phyloP scores from a whole-genome alignment of 2,888 invertebrate species.

The Drosophila demipolita region DNA sequence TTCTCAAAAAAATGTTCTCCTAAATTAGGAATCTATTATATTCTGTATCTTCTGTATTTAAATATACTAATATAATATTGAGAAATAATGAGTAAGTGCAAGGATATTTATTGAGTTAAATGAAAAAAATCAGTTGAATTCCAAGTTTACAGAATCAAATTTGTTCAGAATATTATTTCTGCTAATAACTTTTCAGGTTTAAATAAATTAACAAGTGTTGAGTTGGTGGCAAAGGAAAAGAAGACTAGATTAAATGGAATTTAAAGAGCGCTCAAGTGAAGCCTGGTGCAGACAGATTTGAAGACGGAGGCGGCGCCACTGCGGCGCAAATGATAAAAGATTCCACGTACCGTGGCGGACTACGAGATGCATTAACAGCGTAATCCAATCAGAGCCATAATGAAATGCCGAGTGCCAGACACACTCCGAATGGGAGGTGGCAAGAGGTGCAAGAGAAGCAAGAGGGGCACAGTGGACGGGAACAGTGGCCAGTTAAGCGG shows the following conservation, averaged over 20 bases:
- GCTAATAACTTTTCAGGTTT: not conserved
- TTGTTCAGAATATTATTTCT: not conserved
- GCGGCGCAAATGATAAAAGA: slow-evolving; percentile 14
- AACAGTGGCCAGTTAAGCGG: slow-evolving; percentile 18
- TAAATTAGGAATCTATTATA: too few relatives aligned
- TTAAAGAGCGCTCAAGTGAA: slow-evolving; percentile 3
- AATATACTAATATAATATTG: not conserved
- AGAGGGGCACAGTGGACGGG: not conserved
- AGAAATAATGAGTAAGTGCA: not conserved
- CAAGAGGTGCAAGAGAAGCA: not conserved
- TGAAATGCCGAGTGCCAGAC: slow-evolving; percentile 63
- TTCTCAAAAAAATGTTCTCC: not conserved
- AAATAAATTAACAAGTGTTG: not conserved
- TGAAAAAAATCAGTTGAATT: not conserved
- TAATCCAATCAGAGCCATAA: slow-evolving; percentile 73
- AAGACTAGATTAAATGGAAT: not conserved
- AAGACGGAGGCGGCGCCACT: slow-evolving; percentile 5
- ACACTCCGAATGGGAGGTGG: slow-evolving; percentile 17
- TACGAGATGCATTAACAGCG: slow-evolving; percentile 68
- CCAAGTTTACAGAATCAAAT: not conserved
- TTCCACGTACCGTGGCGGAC: slow-evolving; percentile 13
- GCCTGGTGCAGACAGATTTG: not conserved
- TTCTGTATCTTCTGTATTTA: not conserved
- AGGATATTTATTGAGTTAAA: not conserved
- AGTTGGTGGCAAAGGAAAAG: not conserved